These are phyloP conservation scores for Ceyx cyanopectus DNA, from an alignment of 2,113 vertebrate genomes.

Conservation along the genomic window DNA sequence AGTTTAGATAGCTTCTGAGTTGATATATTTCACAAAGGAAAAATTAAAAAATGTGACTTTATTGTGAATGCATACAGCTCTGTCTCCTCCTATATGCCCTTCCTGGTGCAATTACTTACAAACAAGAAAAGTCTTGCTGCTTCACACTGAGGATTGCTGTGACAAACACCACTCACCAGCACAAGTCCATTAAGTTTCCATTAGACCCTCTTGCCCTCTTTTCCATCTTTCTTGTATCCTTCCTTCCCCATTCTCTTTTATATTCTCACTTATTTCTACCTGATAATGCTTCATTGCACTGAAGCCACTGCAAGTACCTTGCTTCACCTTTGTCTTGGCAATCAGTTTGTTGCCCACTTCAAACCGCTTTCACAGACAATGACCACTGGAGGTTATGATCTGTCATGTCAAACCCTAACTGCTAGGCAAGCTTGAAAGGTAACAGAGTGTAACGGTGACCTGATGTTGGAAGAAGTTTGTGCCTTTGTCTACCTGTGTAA, in stretches of 20 bases:
- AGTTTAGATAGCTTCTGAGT: not conserved
- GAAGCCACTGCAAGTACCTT: not conserved
- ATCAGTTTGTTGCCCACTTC: slow-evolving; percentile 20
- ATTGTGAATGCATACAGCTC: not conserved
- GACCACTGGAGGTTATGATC: not conserved
- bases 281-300: slow-evolving; percentile 17
- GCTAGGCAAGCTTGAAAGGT: not conserved
- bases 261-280: slow-evolving; percentile 39
- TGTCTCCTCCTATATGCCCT: not conserved
- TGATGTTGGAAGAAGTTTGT: not conserved
- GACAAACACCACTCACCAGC: slow-evolving; percentile 28
- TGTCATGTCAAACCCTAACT: not conserved
- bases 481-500: not conserved
- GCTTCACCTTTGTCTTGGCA: slow-evolving; percentile 1
- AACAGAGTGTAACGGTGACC: not conserved
- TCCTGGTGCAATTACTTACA: not conserved
- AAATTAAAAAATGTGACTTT: slow-evolving; percentile 4
- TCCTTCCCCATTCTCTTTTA: not conserved
- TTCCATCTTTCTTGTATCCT: slow-evolving; percentile 59
- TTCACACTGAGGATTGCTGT: slow-evolving; percentile 22
- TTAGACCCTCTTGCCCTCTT: slow-evolving; percentile 58
- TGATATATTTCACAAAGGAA: not conserved
- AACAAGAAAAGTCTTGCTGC: not conserved
- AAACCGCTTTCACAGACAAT: not conserved
- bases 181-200: slow-evolving; percentile 59